phyloP scores from a whole-genome alignment of 2,888 invertebrate genomes.

The Philopedon plagiatum region DNA sequence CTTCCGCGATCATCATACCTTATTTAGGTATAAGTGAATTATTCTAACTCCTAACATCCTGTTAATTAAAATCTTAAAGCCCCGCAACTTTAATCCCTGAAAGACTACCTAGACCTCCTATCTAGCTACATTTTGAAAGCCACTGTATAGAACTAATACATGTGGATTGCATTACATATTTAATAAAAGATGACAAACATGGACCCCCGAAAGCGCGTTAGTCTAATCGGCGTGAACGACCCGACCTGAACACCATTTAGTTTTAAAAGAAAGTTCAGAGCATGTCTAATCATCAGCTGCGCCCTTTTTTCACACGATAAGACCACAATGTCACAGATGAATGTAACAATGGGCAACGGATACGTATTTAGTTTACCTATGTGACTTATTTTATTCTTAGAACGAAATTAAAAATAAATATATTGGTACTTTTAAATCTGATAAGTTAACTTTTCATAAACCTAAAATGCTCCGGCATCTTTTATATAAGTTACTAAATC shows the following conservation, averaged over 20 bases:
- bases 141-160: conserved; percentile 1
- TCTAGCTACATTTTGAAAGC: neutral
- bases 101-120: neutral
- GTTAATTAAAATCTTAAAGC: too few relatives aligned
- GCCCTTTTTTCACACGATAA: conserved; percentile 60
- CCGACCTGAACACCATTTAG: conserved; percentile 58
- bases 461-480: too few relatives aligned
- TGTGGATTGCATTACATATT: conserved; percentile 1
- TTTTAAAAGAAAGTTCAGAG: conserved; percentile 61
- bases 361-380: conserved; percentile 2
- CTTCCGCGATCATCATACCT: too few relatives aligned
- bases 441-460: too few relatives aligned
- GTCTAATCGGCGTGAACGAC: conserved; percentile 64
- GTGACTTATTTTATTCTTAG: neutral
- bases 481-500: too few relatives aligned
- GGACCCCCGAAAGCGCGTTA: conserved; percentile 62
- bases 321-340: conserved; percentile 47
- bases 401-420: conserved; percentile 11
- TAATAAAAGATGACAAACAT: conserved; percentile 18
- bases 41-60: too few relatives aligned
- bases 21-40: too few relatives aligned
- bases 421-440: neutral
- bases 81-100: neutral
- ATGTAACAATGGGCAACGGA: conserved; percentile 41
- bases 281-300: conserved; percentile 66